These are phyloP conservation scores for Leucophenga varia DNA, from an alignment of 1,140 invertebrate genomes.

Conservation along the genomic window DNA sequence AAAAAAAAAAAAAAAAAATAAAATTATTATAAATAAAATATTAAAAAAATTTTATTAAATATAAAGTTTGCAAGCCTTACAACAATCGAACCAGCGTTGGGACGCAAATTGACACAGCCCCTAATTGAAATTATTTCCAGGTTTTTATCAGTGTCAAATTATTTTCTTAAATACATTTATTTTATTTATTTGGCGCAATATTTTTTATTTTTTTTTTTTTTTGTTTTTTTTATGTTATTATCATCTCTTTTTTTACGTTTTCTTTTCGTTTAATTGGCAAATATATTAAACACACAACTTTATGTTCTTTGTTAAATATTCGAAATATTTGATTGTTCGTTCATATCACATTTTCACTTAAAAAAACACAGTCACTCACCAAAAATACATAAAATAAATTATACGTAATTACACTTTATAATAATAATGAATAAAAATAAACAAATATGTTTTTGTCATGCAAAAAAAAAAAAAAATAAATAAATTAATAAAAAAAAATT, in stretches of 20 bases:
- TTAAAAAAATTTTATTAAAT: background rate
- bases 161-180: conserved; percentile 14
- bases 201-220: conserved; percentile 25
- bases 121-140: conserved; percentile 89
- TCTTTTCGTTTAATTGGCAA: background rate
- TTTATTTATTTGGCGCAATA: conserved; percentile 17
- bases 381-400: no score
- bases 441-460: no score
- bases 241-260: conserved; percentile 1
- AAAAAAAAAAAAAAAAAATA: background rate
- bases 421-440: no score
- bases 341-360: no score
- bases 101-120: conserved; percentile 82
- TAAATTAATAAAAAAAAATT: no score
- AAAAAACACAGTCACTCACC: no score
- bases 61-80: conserved; percentile 82
- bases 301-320: no score
- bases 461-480: no score
- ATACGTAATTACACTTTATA: no score
- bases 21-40: background rate
- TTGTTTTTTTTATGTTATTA: conserved; percentile 20
- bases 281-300: no score
- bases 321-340: no score
- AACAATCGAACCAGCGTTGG: conserved; percentile 80
- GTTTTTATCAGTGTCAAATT: conserved; percentile 62